phyloP scores from a whole-genome alignment of 2,113 vertebrate genomes.

The Rattus rattus region DNA sequence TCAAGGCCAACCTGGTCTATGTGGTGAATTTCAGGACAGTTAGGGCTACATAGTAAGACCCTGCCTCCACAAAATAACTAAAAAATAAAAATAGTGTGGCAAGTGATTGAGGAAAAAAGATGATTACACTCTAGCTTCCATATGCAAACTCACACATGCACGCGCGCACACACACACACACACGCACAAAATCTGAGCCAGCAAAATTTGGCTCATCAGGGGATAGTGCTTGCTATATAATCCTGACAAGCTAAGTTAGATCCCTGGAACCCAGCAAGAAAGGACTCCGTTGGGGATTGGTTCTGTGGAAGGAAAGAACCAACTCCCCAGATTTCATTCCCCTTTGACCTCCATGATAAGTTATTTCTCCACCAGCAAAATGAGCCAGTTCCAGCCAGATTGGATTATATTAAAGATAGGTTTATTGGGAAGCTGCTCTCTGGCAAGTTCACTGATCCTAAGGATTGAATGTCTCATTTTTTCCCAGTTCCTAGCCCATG shows the following conservation, averaged over 20 bases:
- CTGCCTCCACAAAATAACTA: neutral
- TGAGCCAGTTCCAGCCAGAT: too few species aligned
- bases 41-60: neutral
- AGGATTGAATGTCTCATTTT: too few species aligned
- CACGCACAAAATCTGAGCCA: neutral
- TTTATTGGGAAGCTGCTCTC: too few species aligned
- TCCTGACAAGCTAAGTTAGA: neutral
- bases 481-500: too few species aligned
- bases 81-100: neutral
- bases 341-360: neutral
- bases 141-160: neutral
- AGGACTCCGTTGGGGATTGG: too few species aligned
- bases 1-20: neutral
- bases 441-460: too few species aligned
- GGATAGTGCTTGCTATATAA: neutral
- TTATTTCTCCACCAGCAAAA: too few species aligned
- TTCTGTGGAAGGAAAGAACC: neutral
- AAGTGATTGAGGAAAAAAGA: neutral
- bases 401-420: too few species aligned
- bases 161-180: rapidly evolving
- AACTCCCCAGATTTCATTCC: too few species aligned
- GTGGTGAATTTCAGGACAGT: neutral
- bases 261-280: neutral
- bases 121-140: neutral
- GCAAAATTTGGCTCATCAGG: neutral